Conservation (phyloP, 2,113 vertebrate species). For the Probosciger aterrimus region DNA sequence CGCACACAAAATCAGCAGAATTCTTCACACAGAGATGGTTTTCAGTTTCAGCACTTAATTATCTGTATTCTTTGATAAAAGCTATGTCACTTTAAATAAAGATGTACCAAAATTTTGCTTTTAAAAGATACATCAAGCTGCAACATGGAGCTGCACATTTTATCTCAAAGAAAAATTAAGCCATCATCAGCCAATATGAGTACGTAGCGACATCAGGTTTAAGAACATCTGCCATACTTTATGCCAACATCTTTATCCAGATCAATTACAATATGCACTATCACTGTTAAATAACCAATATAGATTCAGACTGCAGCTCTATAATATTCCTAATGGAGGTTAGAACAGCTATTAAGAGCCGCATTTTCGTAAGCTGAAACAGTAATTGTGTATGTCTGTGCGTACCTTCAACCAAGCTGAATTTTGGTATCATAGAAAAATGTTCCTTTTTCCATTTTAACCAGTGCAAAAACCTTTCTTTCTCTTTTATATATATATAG, state of each 20-base stretch:
- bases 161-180: constrained; percentile 50
- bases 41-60: constrained; percentile 63
- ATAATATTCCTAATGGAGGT: constrained; percentile 46
- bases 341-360: constrained; percentile 47
- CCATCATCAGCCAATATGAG: constrained; percentile 7
- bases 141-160: not conserved
- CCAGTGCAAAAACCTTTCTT: constrained; percentile 11
- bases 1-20: constrained; percentile 70
- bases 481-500: not conserved
- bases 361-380: constrained; percentile 38
- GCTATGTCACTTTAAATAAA: constrained; percentile 39
- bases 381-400: not conserved
- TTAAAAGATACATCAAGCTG: constrained; percentile 1
- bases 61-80: constrained; percentile 56
- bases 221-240: constrained; percentile 23
- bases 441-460: constrained; percentile 18
- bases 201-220: constrained; percentile 1
- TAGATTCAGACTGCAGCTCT: constrained; percentile 49
- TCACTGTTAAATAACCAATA: constrained; percentile 57
- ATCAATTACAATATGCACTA: constrained; percentile 49
- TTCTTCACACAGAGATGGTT: constrained; percentile 39
- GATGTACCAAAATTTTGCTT: constrained; percentile 24
- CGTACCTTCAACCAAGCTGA: constrained; percentile 20
- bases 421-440: constrained; percentile 25
- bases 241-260: constrained; percentile 25